Percentiles rank a stretch among this genome's conserved stretches.
phyloP scores from a whole-genome alignment of 2,888 invertebrate species.

The Clivina fossor region DNA sequence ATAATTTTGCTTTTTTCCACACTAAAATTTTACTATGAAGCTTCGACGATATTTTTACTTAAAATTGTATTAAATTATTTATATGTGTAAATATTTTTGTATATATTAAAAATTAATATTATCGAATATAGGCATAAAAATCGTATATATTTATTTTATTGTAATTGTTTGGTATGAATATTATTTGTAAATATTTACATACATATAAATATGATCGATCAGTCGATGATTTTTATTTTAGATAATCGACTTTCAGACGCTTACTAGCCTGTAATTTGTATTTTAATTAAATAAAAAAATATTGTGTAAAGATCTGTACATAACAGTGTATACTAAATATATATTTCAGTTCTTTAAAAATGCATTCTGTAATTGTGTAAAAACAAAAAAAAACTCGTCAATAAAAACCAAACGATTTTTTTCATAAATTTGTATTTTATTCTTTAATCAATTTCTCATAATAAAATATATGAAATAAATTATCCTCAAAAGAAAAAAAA shows the following conservation, averaged over 20 bases:
- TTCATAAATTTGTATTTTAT: too few species aligned
- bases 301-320: constrained; percentile 21
- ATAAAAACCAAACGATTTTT: constrained; percentile 30
- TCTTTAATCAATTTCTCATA: too few species aligned
- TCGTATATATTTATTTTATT: constrained; percentile 30
- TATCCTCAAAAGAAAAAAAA: too few species aligned
- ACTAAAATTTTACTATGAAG: constrained; percentile 12
- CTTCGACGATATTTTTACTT: constrained; percentile 28
- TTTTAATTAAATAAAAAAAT: constrained; percentile 25
- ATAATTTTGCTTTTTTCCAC: too few species aligned
- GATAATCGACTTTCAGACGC: constrained; percentile 28
- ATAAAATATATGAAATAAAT: too few species aligned
- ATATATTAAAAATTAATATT: constrained; percentile 24
- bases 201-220: constrained; percentile 19
- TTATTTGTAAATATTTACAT: constrained; percentile 16
- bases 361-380: constrained; percentile 31
- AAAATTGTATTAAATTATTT: constrained; percentile 28
- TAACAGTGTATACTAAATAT: constrained; percentile 24
- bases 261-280: constrained; percentile 28
- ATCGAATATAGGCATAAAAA: constrained; percentile 22
- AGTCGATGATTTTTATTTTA: constrained; percentile 28
- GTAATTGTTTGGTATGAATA: constrained; percentile 21
- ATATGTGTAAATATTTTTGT: constrained; percentile 26
- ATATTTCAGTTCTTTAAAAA: constrained; percentile 22
- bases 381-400: constrained; percentile 24